Evolutionary conservation across 1,140 invertebrate genomes (phyloP), one percentile per base, ranked within the genome.

Genomic region (Calosoma granatense): DNA sequence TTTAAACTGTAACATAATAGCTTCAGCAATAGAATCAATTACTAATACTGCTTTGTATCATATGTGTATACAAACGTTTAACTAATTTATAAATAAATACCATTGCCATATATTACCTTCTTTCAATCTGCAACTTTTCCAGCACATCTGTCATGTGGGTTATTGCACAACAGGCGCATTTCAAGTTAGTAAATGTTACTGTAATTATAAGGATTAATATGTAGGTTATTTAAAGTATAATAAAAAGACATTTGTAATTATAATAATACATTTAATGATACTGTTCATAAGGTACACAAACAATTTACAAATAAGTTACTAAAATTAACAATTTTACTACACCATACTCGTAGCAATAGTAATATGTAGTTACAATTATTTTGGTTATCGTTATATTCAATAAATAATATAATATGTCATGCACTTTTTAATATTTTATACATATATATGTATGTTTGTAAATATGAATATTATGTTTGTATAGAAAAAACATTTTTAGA

Each of bases 201-300:
- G n/a, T n/a, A n/a, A n/a, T n/a, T n/a, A n/a, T n/a, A n/a, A n/a
- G n/a, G n/a, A n/a, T n/a, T n/a, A n/a, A n/a, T n/a, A n/a, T n/a
- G n/a, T n/a, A n/a, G n/a, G n/a, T n/a, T n/a, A n/a, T n/a, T 9
- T 36, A 36, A 36, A 36, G n/a, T 36, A 36, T n/a, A 36, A 9
- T 9, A 6, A n/a, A 36, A 9, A 9, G 6, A 9, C 26, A 36
- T 36, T 55, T 55, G 15, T 53, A 11, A 15, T 53, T 36, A 36
- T 55, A 36, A 57, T 57, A 55, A 59, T 55, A 59, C 57, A 55
- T 55, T 59, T 58, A 60, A 52, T 54, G 22, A 21, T 58, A 61
- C 47, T 59, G 41, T 47, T 62, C 57, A 65, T 65, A 64, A 65
- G 65, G 63, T 66, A 66, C 63, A 66, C 63, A 66, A 64, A 63